Percentiles rank a stretch among this genome's conserved stretches.
Evolutionary conservation across 2,113 vertebrate genomes (phyloP).

Genomic region (Cygnus buccinator): DNA sequence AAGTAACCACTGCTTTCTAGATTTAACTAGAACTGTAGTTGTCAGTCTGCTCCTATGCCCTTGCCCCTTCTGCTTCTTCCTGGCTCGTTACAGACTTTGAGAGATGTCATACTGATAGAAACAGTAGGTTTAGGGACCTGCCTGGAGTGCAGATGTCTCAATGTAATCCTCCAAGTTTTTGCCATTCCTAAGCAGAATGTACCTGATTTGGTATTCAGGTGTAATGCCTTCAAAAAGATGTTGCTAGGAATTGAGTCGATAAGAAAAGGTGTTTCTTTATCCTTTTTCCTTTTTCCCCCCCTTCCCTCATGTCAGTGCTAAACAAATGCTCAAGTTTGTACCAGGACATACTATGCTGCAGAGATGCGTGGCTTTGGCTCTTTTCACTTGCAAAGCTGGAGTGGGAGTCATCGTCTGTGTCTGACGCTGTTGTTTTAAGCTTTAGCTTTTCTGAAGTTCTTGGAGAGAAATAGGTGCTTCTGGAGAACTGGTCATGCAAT

Average conservation of each 20-base stretch:
- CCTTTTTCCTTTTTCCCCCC: background rate
- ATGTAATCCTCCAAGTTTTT: background rate
- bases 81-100: background rate
- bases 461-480: background rate
- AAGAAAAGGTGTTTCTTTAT: background rate
- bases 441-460: background rate
- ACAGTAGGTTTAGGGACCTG: background rate
- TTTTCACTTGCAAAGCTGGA: background rate
- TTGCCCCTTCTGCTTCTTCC: background rate
- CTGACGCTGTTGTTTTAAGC: background rate
- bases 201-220: background rate
- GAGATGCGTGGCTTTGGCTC: background rate
- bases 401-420: background rate
- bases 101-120: background rate
- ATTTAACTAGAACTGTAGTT: background rate
- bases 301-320: background rate
- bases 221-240: background rate
- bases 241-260: background rate
- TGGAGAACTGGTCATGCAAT: background rate
- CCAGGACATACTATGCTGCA: background rate
- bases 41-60: background rate
- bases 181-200: background rate
- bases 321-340: background rate
- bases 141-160: background rate
- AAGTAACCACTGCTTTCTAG: background rate